Base-by-base conservation (phyloP, 2,888 invertebrate species). In the Lepidocyrtoides sp. region DNA sequence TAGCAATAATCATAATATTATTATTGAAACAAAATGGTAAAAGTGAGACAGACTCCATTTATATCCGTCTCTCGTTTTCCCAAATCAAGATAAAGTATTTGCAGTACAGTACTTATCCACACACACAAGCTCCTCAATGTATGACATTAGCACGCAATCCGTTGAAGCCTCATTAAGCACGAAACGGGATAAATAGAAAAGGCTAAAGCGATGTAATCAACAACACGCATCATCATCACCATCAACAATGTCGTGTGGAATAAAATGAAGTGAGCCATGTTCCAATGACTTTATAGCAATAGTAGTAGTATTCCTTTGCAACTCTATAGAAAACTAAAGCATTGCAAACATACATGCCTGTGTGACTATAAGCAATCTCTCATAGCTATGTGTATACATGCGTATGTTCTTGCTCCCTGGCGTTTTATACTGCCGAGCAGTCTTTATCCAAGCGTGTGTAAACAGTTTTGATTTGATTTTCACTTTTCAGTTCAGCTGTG, bases 141-240 rank as follows among this genome's bases (percentile, higher is more conserved):
- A 86, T 86, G 86, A 86, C 86, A 86, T 86, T 86, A 86, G 86
- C 86, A 86, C 86, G 86, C 86, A 86, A 75, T 86, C 77, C 86
- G 86, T 86, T 86, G 63, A 86, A 86, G 86, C 86, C 77, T 86
- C 86, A 86, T 86, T 86, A 86, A 77, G 77, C 86, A 86, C 86
- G 86, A 77, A 86, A 77, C 86, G 60, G 75, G 86, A 75, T 77
- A 86, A 86, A 86, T 77, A 86, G 86, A 86, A 86, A 86, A 77
- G 57, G 20, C 85, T 29, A 72, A 48, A 83, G 85, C 75, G 41
- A 26, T 75, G 85, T 72, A 86, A 86, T 77, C 77, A 86, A 77
- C 77, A 77, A 57, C 77, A 86, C 86, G 77, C 86, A 86, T 86
- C 75, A 86, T 57, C 81, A 26, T 82, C 81, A 82, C 54, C 77